These are phyloP conservation scores for Brienomyrus longianalis DNA, from an alignment of 2,113 vertebrate genomes.

Conservation along the genomic window DNA sequence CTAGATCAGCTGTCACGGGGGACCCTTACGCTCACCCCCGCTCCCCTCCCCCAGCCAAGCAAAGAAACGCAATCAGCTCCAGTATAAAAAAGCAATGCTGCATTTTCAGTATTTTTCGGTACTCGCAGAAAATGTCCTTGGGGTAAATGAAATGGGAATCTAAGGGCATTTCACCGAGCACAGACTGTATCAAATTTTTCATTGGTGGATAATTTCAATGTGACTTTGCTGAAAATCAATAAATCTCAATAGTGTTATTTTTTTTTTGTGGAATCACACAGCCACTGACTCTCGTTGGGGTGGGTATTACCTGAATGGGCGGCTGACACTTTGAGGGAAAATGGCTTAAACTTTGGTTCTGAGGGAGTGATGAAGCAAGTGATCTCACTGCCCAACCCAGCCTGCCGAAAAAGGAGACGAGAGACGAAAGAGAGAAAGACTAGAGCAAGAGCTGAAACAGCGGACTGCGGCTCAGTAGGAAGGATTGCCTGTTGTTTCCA, in stretches of 20 bases:
- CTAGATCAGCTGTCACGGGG: neutral
- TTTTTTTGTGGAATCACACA: neutral
- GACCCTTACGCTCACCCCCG: neutral
- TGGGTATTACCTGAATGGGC: neutral
- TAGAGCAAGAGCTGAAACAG: neutral
- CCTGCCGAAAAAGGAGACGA: neutral
- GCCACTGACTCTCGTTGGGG: neutral
- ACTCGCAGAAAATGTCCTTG: neutral
- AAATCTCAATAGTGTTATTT: neutral
- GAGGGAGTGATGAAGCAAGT: neutral
- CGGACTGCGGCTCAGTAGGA: neutral
- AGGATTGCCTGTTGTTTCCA: neutral
- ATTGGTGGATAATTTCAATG: conserved; percentile 10
- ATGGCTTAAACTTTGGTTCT: neutral
- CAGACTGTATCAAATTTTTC: conserved; percentile 10
- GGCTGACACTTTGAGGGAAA: neutral
- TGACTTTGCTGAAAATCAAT: conserved; percentile 41
- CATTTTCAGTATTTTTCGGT: neutral
- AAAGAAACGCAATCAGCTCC: neutral
- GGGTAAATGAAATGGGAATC: neutral
- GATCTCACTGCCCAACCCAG: neutral
- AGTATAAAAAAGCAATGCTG: neutral
- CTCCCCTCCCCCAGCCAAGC: neutral
- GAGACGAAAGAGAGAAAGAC: neutral
- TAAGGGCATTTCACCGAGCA: neutral